These are phyloP conservation scores for Sinocyclocheilus anophthalmus DNA, from an alignment of 2,113 vertebrate species.

Conservation along the genomic window DNA sequence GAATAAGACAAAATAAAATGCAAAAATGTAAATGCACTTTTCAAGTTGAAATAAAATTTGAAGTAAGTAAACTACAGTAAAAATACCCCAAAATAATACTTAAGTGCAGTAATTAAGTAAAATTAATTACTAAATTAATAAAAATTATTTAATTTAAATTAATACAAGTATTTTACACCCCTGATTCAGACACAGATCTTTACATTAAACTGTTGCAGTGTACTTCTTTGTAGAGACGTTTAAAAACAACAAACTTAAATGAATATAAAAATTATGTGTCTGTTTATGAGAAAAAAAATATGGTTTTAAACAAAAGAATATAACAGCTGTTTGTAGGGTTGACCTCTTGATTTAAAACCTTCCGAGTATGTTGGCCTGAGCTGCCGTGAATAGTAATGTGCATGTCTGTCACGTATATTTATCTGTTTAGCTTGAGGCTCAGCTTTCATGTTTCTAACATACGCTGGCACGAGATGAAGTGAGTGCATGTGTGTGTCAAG, in stretches of 20 bases:
- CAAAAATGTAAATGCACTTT: too few relatives aligned
- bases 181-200: background rate
- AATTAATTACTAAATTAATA: too few relatives aligned
- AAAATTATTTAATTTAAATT: too few relatives aligned
- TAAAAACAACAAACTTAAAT: background rate
- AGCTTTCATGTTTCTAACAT: conserved; percentile 39
- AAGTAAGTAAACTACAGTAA: too few relatives aligned
- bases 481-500: background rate
- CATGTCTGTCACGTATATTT: conserved; percentile 49
- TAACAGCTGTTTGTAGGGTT: conserved; percentile 10
- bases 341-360: conserved; percentile 36
- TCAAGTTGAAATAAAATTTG: too few relatives aligned
- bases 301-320: background rate
- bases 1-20: too few relatives aligned
- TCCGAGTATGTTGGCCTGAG: conserved; percentile 31
- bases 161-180: too few relatives aligned
- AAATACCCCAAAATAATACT: too few relatives aligned
- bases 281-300: background rate
- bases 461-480: background rate
- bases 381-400: conserved; percentile 40
- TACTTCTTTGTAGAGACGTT: background rate
- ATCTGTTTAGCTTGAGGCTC: conserved; percentile 25
- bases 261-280: background rate
- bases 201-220: background rate
- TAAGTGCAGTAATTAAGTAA: too few relatives aligned